Percentiles rank a stretch among this genome's conserved stretches.
phyloP scores from a whole-genome alignment of 2,113 vertebrate genomes.

The Acinonyx jubatus region DNA sequence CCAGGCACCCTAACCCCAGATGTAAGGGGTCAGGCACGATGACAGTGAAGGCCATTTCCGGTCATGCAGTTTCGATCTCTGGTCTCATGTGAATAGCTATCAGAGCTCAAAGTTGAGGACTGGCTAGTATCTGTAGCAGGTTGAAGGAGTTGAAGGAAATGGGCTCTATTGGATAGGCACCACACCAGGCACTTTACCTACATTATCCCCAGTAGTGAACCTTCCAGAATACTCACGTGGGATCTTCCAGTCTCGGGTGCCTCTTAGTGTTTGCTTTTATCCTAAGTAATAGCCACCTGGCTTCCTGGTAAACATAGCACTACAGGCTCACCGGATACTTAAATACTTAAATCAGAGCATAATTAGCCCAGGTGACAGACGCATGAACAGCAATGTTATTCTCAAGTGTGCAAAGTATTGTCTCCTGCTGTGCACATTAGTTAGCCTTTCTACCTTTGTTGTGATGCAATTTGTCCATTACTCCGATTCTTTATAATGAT shows the following conservation, averaged over 20 bases:
- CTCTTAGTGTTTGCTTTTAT: neutral
- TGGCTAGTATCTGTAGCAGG: neutral
- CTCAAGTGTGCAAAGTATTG: neutral
- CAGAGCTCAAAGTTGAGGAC: neutral
- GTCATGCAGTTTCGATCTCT: conserved; percentile 35
- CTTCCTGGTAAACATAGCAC: neutral
- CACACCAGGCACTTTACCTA: neutral
- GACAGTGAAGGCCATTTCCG: conserved; percentile 18
- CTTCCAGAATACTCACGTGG: neutral
- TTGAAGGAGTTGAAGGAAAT: neutral
- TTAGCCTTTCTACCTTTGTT: conserved; percentile 6
- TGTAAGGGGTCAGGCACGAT: conserved; percentile 16
- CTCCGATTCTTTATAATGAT: neutral
- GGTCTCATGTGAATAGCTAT: conserved; percentile 28
- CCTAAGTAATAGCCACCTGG: neutral
- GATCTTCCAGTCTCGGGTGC: neutral
- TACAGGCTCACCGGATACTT: neutral
- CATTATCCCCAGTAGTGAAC: neutral
- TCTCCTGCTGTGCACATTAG: neutral
- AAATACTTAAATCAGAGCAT: conserved; percentile 12
- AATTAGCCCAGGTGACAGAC: conserved; percentile 28
- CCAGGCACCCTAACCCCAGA: conserved; percentile 39
- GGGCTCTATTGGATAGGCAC: neutral
- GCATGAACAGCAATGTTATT: neutral
- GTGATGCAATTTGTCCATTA: neutral